A percentile compares a stretch with the other conserved stretches of the same genome.
Evolutionary conservation across 92 coral and sea anemone species (phyloP).

Genomic region (Micromussa lordhowensis): DNA sequence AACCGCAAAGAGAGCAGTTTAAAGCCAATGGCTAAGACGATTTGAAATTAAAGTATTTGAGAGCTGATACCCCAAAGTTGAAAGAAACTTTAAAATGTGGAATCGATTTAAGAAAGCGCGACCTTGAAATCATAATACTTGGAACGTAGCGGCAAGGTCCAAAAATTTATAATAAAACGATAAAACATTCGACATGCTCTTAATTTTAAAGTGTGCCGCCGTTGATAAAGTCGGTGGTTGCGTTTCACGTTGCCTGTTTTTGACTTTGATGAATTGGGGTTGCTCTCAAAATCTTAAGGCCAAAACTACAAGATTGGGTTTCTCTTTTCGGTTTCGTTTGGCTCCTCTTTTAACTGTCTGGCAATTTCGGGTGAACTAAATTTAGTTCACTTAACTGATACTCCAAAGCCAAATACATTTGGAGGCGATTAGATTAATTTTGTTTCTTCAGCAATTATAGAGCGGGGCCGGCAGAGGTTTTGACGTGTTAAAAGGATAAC

Average conservation of each 20-base stretch:
- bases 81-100: neutral
- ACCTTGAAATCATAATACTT: neutral
- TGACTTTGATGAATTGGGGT: slow-evolving; percentile 59
- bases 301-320: slow-evolving; percentile 37
- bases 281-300: slow-evolving; percentile 39
- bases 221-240: slow-evolving; percentile 26
- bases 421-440: slow-evolving; percentile 18
- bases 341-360: slow-evolving; percentile 31
- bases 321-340: slow-evolving; percentile 19
- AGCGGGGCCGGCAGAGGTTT: slow-evolving; percentile 7
- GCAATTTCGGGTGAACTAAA: slow-evolving; percentile 30
- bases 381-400: slow-evolving; percentile 23
- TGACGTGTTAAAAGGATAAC: slow-evolving; percentile 43
- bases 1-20: neutral
- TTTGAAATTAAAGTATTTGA: neutral
- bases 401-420: slow-evolving; percentile 8
- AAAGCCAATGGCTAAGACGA: neutral
- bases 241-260: slow-evolving; percentile 20
- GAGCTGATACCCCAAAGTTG: neutral
- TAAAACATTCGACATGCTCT: slow-evolving; percentile 22
- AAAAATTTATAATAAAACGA: slow-evolving; percentile 7
- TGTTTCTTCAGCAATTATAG: slow-evolving; percentile 21
- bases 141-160: neutral
- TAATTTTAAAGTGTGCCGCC: slow-evolving; percentile 34
- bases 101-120: neutral